Evolutionary conservation across 2,888 invertebrate species (phyloP), one percentile per base, ranked within the genome.

Genomic region (Euplagia quadripunctaria): DNA sequence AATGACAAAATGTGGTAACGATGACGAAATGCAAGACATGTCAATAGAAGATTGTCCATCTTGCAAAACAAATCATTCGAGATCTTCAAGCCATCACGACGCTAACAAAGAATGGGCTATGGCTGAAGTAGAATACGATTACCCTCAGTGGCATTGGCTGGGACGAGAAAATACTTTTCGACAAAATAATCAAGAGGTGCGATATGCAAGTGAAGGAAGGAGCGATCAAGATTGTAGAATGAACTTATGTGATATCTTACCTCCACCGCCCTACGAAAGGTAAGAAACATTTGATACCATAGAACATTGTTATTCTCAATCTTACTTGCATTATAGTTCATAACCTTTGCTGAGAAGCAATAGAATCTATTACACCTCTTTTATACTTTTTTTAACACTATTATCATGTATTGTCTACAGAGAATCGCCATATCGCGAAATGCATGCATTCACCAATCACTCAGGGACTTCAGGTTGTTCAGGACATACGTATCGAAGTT

Each of bases 121-220:
- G 82, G 90, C 94, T 20, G 95, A 95, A 81, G 94, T 94, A 31
- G 95, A 96, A 77, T 96, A 96, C 71, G 96, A 96, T 85, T 96
- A 96, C 80, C 95, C 96, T 16, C 96, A 95, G 77, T 96, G 96
- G 96, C 94, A 96, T 85, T 96, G 95, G 96, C 82, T 96, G 74
- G 94, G 93, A 20, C 91, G 94, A 83, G 94, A 95, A 75, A 95
- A 94, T 81, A 95, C 92, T 84, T 96, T 96, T 86, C 92, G 95
- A 80, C 93, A 94, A 69, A 90, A 89, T 72, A 89, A 87, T 70
- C 92, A 90, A 83, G 93, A 92, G 75, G 85, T 89, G 49, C 91
- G 92, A 83, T 93, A 92, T 78, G 90, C 92, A 72, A 93, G 87
- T 69, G 92, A 90, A 75, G 91, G 89, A 4, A 90, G 93, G 69